phyloP scores from a whole-genome alignment of 2,113 vertebrate genomes.

The Megatriorchis doriae region DNA sequence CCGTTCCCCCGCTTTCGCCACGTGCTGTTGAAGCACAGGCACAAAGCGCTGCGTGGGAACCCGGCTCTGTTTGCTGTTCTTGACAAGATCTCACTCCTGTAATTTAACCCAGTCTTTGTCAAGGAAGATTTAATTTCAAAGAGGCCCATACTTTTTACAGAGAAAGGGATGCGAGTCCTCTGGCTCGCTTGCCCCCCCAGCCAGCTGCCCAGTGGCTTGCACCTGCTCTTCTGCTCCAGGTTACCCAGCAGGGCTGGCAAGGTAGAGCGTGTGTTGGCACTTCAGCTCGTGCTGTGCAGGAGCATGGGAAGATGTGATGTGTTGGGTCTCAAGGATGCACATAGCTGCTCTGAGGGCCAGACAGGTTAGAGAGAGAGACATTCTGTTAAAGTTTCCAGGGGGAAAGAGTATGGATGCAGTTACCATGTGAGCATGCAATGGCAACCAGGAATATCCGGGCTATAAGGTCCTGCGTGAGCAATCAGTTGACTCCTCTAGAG shows the following conservation, averaged over 20 bases:
- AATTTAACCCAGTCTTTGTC: not conserved
- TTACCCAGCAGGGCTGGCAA: not conserved
- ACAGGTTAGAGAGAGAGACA: too few relatives aligned
- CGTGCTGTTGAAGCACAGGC: not conserved
- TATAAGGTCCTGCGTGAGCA: not conserved
- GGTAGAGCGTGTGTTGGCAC: accelerated
- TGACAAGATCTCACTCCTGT: not conserved
- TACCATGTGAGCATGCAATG: not conserved
- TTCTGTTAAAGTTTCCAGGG: not conserved
- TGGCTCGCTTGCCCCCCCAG: not conserved
- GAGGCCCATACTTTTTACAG: not conserved
- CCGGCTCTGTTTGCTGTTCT: not conserved
- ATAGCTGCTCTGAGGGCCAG: not conserved
- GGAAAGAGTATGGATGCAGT: not conserved
- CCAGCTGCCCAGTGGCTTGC: not conserved
- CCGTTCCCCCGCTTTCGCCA: accelerated
- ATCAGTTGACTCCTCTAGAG: not conserved
- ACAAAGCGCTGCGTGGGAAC: not conserved
- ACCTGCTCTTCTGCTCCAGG: not conserved
- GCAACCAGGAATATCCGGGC: not conserved
- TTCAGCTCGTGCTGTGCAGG: not conserved
- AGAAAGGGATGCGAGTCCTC: not conserved
- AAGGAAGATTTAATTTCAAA: not conserved
- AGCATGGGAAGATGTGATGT: accelerated
- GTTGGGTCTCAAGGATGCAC: not conserved